Base-by-base conservation (phyloP, 2,888 invertebrate species). In the Rhodophaea formosa region DNA sequence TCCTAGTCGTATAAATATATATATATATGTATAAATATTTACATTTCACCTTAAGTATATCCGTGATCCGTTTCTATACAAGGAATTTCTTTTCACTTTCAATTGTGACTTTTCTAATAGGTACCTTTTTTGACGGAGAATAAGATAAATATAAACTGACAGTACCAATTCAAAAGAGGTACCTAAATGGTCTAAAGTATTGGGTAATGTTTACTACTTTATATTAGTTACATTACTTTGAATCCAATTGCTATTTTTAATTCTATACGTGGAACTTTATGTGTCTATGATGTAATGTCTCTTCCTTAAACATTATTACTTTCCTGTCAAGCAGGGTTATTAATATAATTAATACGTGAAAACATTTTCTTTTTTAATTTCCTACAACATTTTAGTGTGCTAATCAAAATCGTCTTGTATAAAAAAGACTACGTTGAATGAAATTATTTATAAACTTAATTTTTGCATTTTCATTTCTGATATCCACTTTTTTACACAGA, bases 11-110 rank as follows among this genome's bases (percentile, higher is more conserved):
- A 75, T 72, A 74, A 70, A 75, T 70, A 72, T 69, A 63, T 62
- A 75, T 70, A 72, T 69, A 63, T 62, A 70, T 70, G 60, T 71
- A 72, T 79, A 74, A 68, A 66, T 79, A 81, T 80, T 70, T 80
- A 80, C 78, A 83, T 57, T 59, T 69, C 46, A 58, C 58, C 60
- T 68, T 70, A 60, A 29, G 8, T 44, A 32, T 30, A 70, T 67
- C 64, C 66, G 64, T 72, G 68, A 63, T 23, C 23, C 23, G 23
- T 23, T 70, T 66, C 32, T 64, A 55, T 58, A 59, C 59, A 59
- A 58, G 60, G 58, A 61, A 66, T 64, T 68, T 64, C 64, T 68
- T 56, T 67, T 66, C 51, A 62, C 62, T 64, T 67, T 62, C 61
- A 58, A 51, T 69, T 61, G 59, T 61, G 64, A 53, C 55, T 58